Evolutionary conservation across 92 coral and sea anemone species (phyloP), one percentile per base, ranked within the genome.

Genomic region (Scolanthus callimorphus): DNA sequence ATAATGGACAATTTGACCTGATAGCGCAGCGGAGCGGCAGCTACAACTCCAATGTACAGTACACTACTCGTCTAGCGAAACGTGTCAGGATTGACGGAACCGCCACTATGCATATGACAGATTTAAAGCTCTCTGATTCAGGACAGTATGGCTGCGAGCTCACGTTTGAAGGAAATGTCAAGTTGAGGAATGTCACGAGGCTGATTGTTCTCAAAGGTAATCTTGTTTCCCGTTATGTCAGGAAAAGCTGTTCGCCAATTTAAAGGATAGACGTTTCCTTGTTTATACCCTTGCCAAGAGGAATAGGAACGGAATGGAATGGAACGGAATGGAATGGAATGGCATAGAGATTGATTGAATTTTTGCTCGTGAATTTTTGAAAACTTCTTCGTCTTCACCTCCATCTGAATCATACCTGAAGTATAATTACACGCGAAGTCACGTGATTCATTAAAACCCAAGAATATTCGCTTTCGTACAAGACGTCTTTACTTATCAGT

Each of bases 141-240:
- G 74, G 78, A 1, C 62, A 66, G 20, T 82, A 75, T 46, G 83
- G 82, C 13, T 76, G 83, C 21, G 51, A 62, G 64, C 26, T 82
- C 48, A 75, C 41, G 31, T 82, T 82, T 38, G 28, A 67, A 17
- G 82, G 88, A 17, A 78, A 49, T 12, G n/a, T 37, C 3, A 44
- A 24, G 19, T 55, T 82, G 10, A 37, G 17, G 10, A 69, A 76
- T 44, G 51, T 49, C 45, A 76, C 83, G 29, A 48, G 34, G 9
- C 27, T 77, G 41, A 34, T 61, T 17, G 78, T 77, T 2, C 48
- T 12, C 13, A 17, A 3, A 20, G 62, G 62, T 56, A 11, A 31
- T 34, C 22, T 34, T 34, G 15, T 6, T 34, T 6, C 6, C 8
- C 41, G 41, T 34, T 34, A 34, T 15, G 6, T 6, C 15, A 34